A percentile compares a stretch with the other conserved stretches of the same genome.
These are phyloP conservation scores for Eupithecia insigniata DNA, from an alignment of 2,888 invertebrate genomes.

Conservation along the genomic window DNA sequence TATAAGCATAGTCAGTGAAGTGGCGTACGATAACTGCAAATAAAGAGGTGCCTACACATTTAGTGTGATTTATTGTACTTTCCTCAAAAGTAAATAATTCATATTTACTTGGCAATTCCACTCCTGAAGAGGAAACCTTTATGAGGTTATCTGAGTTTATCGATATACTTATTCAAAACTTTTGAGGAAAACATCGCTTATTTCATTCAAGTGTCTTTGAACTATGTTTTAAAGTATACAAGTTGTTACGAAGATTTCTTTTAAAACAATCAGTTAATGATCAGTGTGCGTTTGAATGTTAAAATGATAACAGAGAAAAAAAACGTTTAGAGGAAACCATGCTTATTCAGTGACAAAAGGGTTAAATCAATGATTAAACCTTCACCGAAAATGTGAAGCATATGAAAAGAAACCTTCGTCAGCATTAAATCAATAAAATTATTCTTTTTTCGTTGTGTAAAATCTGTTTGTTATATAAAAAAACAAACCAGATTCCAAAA, in stretches of 20 bases:
- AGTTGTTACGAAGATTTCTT: conserved; percentile 2
- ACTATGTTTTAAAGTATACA: background rate
- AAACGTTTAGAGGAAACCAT: background rate
- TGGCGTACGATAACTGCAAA: conserved; percentile 49
- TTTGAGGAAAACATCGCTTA: background rate
- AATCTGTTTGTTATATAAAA: background rate
- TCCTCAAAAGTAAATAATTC: background rate
- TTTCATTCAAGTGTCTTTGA: background rate
- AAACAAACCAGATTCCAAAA: background rate
- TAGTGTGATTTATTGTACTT: conserved; percentile 25
- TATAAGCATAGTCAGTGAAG: conserved; percentile 29
- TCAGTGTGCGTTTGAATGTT: background rate
- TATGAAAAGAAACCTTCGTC: background rate
- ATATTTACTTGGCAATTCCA: background rate
- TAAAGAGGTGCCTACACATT: conserved; percentile 54
- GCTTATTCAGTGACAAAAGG: background rate
- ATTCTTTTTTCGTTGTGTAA: background rate
- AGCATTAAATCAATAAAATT: background rate
- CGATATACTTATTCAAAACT: background rate
- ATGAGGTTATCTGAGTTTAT: too few species aligned
- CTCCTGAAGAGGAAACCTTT: background rate
- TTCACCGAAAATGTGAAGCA: conserved; percentile 1
- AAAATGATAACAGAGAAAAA: background rate
- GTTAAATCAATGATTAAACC: background rate
- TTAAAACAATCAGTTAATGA: background rate